phyloP scores from a whole-genome alignment of 2,113 vertebrate genomes.

The Pygoscelis antarcticus region DNA sequence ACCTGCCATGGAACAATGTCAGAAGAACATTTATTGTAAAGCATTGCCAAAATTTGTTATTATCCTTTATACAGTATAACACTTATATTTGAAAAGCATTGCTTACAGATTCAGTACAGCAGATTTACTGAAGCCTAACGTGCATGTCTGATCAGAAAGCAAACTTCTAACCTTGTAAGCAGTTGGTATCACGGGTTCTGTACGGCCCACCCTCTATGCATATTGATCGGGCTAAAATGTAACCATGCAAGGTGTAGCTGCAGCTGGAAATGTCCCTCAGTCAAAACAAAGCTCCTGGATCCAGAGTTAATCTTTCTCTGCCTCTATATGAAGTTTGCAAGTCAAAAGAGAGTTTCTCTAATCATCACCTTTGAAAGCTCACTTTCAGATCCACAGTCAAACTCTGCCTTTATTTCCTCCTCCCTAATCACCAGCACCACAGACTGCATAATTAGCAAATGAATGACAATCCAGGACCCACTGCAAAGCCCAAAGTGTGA shows the following conservation, averaged over 20 bases:
- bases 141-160: neutral
- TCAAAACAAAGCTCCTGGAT: conserved; percentile 1
- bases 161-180: neutral
- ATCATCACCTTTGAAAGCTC: conserved; percentile 2
- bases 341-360: neutral
- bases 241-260: neutral
- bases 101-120: neutral
- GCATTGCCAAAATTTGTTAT: neutral
- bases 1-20: neutral
- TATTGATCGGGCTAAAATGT: neutral
- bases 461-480: neutral
- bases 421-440: conserved; percentile 22
- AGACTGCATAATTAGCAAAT: conserved; percentile 23
- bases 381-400: neutral
- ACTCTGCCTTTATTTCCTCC: conserved; percentile 29
- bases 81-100: neutral
- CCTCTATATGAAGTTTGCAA: neutral
- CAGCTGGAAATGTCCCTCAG: neutral
- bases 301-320: neutral
- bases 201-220: neutral
- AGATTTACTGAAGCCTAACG: neutral
- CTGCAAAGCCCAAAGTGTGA: neutral
- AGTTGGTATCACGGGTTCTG: neutral
- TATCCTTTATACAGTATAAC: neutral
- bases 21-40: neutral